These are phyloP conservation scores for Xiphydria camelus DNA, from an alignment of 2,888 invertebrate species.

Conservation along the genomic window DNA sequence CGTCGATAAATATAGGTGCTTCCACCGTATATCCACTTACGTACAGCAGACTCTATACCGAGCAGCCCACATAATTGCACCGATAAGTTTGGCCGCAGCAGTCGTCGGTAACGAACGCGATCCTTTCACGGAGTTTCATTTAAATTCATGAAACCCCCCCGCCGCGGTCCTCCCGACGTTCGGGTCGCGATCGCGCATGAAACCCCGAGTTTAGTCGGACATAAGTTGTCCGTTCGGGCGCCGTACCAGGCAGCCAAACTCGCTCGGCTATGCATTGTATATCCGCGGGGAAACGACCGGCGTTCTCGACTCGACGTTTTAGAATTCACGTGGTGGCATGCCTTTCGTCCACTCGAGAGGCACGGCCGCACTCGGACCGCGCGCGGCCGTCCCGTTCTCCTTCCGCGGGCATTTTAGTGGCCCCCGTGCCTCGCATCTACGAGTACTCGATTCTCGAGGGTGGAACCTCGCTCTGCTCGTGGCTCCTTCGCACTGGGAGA, in stretches of 20 bases:
- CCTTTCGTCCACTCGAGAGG: slow-evolving; percentile 16
- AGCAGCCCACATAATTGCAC: too few species aligned
- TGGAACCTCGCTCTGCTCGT: slow-evolving; percentile 20
- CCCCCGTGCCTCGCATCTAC: slow-evolving; percentile 48
- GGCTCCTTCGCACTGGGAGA: too few species aligned
- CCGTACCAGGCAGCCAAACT: slow-evolving; percentile 2
- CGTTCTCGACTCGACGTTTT: slow-evolving; percentile 38
- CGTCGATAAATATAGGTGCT: too few species aligned
- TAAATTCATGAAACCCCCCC: slow-evolving; percentile 36
- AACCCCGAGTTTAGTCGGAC: slow-evolving; percentile 13
- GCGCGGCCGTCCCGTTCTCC: slow-evolving; percentile 23
- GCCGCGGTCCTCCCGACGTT: slow-evolving; percentile 18
- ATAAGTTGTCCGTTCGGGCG: slow-evolving; percentile 17
- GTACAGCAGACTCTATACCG: too few species aligned
- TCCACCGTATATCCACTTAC: too few species aligned
- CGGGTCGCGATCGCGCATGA: slow-evolving; percentile 9
- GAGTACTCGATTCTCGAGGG: slow-evolving; percentile 29
- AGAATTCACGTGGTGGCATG: slow-evolving; percentile 47
- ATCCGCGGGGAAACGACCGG: slow-evolving; percentile 13
- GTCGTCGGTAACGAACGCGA: background rate
- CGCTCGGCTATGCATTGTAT: slow-evolving; percentile 14
- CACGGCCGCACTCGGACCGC: slow-evolving; percentile 19
- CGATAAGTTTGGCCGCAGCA: too few species aligned
- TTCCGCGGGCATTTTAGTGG: slow-evolving; percentile 43
- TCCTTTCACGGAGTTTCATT: slow-evolving; percentile 25